These are phyloP conservation scores for Oryctes rhinoceros DNA, from an alignment of 1,140 invertebrate genomes.

Conservation along the genomic window DNA sequence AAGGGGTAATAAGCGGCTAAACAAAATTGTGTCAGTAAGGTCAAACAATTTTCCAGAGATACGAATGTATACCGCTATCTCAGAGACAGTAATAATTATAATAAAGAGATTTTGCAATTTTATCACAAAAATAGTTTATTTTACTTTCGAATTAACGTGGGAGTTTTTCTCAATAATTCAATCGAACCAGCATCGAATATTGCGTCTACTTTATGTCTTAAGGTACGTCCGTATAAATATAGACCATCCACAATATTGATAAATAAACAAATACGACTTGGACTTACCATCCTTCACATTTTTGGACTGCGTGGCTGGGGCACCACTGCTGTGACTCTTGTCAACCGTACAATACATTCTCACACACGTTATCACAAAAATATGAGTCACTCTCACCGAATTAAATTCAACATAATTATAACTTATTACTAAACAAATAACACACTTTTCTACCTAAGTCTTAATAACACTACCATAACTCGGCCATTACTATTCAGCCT, in stretches of 20 bases:
- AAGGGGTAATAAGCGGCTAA: neutral
- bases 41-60: neutral
- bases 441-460: constrained; percentile 38
- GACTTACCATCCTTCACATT: constrained; percentile 60
- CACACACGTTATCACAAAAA: constrained; percentile 57
- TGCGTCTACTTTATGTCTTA: neutral
- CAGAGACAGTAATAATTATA: neutral
- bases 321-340: constrained; percentile 58
- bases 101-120: constrained; percentile 16
- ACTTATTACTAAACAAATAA: constrained; percentile 43
- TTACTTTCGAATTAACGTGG: constrained; percentile 25
- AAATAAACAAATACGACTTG: constrained; percentile 40
- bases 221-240: constrained; percentile 19
- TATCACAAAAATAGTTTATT: constrained; percentile 12
- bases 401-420: constrained; percentile 59
- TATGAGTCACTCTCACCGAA: constrained; percentile 61
- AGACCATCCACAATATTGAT: constrained; percentile 29
- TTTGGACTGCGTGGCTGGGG: constrained; percentile 57
- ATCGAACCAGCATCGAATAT: neutral
- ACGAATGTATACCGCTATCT: neutral
- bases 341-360: constrained; percentile 62
- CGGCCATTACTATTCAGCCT: constrained; percentile 58
- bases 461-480: constrained; percentile 54
- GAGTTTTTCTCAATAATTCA: neutral
- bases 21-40: neutral